Base-by-base conservation (phyloP, 2,113 vertebrate genomes). In the Lagopus muta region DNA sequence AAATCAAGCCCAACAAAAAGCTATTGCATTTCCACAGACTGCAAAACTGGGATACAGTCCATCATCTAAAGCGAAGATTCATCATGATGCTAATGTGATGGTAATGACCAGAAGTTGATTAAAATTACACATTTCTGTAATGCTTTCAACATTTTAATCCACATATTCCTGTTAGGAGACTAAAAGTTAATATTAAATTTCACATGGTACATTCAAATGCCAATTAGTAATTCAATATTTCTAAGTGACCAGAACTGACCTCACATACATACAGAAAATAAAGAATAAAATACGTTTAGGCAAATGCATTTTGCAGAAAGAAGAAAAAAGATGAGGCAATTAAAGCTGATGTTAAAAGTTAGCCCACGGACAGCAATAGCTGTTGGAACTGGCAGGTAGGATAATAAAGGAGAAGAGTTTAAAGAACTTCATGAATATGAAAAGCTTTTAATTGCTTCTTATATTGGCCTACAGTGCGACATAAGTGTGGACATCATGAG, bases 121-220 rank as follows among this genome's bases (percentile, higher is more conserved):
- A 76, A 90, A 92, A 83, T 19, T 70, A 52, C 45, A 73, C 60
- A n/a, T 42, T 45, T 89, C 72, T 74, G 8, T 74, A 91, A 93
- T 66, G 22, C 36, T 65, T 88, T 83, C 67, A 94, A 71, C 72
- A 91, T 91, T 95, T 96, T 81, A 94, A 81, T 67, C 10, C 65
- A 88, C 10, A 11, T 94, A 77, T 74, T 90, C 55, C 60, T 90
- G 32, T 71, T 93, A 89, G 7, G 11, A 38, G 27, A 66, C 60
- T 88, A 94, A 94, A 88, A 77, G 64, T 77, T 83, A 95, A 82
- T 67, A 60, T 4, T 77, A 69, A 74, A 88, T 11, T 71, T 11
- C 34, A 67, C 67, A 38, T 0, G 77, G 24, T 50, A 55, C 11
- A 30, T 82, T 88, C 60, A 86, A 92, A 88, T 77, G 82, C 20